Evolutionary conservation across 2,888 invertebrate species (phyloP), one percentile per base, ranked within the genome.

Genomic region (Nyleta sp.): DNA sequence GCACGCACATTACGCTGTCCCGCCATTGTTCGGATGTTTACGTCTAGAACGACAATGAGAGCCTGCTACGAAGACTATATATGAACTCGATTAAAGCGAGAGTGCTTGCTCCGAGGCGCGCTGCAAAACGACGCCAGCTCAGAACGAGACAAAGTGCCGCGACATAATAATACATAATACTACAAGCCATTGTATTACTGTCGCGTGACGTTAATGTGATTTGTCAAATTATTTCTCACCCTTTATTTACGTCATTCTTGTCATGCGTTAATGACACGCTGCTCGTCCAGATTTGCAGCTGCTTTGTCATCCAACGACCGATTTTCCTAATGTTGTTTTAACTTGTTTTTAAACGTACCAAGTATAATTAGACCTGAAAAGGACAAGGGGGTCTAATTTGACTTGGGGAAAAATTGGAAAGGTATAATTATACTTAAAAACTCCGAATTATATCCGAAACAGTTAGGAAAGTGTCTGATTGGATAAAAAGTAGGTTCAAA

Each of bases 41-140:
- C 71, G 77, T 71, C 77, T 65, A 52, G 71, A 42, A 53, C 59
- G 77, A 68, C 76, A 70, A 70, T 76, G 70, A 70, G 71, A 52
- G 76, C 76, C 33, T 62, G 70, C 71, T 59, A 71, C 55, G 72
- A 71, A 65, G 77, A 67, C 77, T 73, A 62, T 73, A 57, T 73
- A 78, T 73, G 78, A 78, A 78, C 72, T 73, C 68, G 78, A 78
- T 78, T 78, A 78, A 78, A 78, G 68, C 78, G 78, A 78, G 73
- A 78, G 73, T 73, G 68, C 73, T 60, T 40, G 57, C 71, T 64
- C 73, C 73, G 57, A 62, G 70, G 67, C 67, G 55, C 42, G 64
- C 46, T 55, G 62, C 70, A 68, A 76, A 76, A 76, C 68, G 68
- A 57, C 50, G 71, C 55, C 60, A 48, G 50, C 72, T 72, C 67